Evolutionary conservation across 2,888 invertebrate species (phyloP).

Genomic region (Corbicula japonica): DNA sequence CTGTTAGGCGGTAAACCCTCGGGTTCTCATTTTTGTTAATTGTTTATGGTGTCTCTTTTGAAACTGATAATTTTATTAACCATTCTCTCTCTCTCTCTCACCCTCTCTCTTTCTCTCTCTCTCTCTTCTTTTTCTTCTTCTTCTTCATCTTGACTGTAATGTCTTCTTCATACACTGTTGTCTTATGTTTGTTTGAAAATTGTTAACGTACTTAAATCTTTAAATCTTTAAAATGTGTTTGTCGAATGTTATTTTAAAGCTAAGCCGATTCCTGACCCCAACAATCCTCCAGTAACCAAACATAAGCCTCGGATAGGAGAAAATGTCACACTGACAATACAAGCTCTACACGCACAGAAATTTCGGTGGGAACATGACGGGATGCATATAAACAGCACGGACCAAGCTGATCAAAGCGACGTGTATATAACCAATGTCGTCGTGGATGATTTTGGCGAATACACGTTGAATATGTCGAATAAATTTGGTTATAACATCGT

Average conservation of each 20-base stretch:
- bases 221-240: too few relatives aligned
- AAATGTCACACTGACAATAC: conserved; percentile 4
- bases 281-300: background rate
- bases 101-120: too few relatives aligned
- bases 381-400: background rate
- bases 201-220: background rate
- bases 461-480: conserved; percentile 17
- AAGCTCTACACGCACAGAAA: conserved; percentile 3
- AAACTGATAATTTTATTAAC: too few relatives aligned
- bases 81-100: too few relatives aligned
- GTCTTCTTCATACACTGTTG: too few relatives aligned
- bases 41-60: too few relatives aligned
- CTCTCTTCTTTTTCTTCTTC: too few relatives aligned
- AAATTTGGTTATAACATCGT: background rate
- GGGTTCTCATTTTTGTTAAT: too few relatives aligned
- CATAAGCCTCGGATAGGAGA: conserved; percentile 19
- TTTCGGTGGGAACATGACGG: conserved; percentile 19
- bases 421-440: background rate
- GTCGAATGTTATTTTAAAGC: conserved; percentile 4
- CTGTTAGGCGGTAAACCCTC: too few relatives aligned
- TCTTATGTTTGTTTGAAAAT: too few relatives aligned
- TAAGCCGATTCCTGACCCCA: conserved; percentile 19
- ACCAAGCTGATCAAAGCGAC: background rate
- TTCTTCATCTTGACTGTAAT: too few relatives aligned
- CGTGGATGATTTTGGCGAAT: conserved; percentile 30